These are phyloP conservation scores for Actinia tenebrosa DNA, from an alignment of 64 coral and sea anemone species.

Conservation along the genomic window DNA sequence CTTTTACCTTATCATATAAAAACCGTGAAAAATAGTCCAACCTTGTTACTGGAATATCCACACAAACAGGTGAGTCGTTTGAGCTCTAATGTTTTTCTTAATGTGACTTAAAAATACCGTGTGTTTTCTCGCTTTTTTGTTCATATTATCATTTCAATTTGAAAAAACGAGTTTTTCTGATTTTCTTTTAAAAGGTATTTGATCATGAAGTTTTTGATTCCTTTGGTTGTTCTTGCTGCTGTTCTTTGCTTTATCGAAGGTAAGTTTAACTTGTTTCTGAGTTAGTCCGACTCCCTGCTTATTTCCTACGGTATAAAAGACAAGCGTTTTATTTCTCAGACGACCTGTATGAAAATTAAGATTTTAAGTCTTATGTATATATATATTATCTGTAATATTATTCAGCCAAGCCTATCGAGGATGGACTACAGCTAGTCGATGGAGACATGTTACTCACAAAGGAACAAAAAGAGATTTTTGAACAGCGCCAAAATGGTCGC, in stretches of 20 bases:
- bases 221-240: background rate
- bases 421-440: slow-evolving; percentile 9
- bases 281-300: too few relatives aligned
- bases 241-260: background rate
- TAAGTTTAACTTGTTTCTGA: background rate
- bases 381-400: background rate
- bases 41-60: background rate
- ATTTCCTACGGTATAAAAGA: background rate
- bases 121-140: too few relatives aligned
- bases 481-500: background rate
- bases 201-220: background rate
- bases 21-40: background rate
- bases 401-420: slow-evolving; percentile 1
- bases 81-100: too few relatives aligned
- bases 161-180: background rate
- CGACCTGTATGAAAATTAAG: background rate
- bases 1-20: background rate
- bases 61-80: background rate
- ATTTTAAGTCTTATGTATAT: background rate
- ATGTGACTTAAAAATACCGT: too few relatives aligned
- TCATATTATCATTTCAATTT: background rate
- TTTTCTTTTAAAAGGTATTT: background rate
- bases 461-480: slow-evolving; percentile 6
- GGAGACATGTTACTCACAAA: slow-evolving; percentile 22
- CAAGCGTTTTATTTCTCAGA: background rate